Percentiles rank a stretch among this genome's conserved stretches.
Evolutionary conservation across 2,113 vertebrate genomes (phyloP).

Genomic region (Monopterus albus): DNA sequence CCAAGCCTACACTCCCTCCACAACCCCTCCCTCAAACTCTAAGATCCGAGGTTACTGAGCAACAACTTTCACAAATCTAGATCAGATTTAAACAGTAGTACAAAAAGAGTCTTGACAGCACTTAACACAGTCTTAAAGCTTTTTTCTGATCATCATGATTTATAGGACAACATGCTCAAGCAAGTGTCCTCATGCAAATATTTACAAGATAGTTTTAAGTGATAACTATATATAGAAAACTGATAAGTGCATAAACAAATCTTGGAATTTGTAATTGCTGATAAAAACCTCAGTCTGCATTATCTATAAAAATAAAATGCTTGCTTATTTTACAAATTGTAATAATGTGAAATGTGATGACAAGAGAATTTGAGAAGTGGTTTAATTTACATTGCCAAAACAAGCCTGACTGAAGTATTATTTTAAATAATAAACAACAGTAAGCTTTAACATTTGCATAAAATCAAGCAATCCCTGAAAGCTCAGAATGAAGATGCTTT

Average conservation of each 20-base stretch:
- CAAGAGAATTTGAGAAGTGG: background rate
- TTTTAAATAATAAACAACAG: background rate
- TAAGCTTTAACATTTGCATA: background rate
- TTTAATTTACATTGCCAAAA: background rate
- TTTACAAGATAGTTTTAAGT: background rate
- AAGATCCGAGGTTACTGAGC: conserved; percentile 69
- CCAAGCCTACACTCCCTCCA: conserved; percentile 58
- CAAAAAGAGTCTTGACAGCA: conserved; percentile 27
- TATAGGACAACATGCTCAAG: background rate
- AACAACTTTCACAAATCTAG: conserved; percentile 64
- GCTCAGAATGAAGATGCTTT: conserved; percentile 1
- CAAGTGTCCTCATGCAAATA: background rate
- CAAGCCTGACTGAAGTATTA: background rate
- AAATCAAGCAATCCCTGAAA: background rate
- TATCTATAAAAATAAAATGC: background rate
- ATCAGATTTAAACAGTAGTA: conserved; percentile 60
- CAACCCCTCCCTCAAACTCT: conserved; percentile 62
- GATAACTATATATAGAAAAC: background rate
- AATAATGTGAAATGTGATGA: background rate
- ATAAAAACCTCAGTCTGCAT: background rate
- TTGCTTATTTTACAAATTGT: background rate
- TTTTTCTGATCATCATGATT: background rate
- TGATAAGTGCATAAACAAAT: no score
- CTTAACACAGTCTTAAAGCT: background rate
- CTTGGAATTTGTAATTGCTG: background rate